Evolutionary conservation across 2,888 invertebrate genomes (phyloP), one percentile per base, ranked within the genome.

Genomic region (Drosophila mimica): DNA sequence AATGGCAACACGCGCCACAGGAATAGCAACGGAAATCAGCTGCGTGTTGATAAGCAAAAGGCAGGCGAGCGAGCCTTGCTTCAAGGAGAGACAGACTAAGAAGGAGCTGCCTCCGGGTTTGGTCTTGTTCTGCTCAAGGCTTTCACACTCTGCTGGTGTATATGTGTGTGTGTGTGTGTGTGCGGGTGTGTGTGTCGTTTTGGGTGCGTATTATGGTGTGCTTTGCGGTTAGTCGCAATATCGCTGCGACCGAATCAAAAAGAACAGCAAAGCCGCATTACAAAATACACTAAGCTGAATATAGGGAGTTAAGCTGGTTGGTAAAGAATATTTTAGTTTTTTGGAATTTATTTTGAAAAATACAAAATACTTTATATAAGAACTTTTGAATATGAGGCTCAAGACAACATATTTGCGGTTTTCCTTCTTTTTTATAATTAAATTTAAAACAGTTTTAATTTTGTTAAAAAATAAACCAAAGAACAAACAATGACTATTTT

Each of bases 21-120:
- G 82, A 88, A 84, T 82, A 82, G 88, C 88, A 79, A 82, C 91
- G 91, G 91, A 91, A 91, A 91, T 91, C 91, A 88, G 86, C 89
- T 91, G 91, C 84, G 83, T 86, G 83, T 80, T 88, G 91, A 90
- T 88, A 90, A 90, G 89, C 83, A 87, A 76, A 81, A 43, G 43
- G 43, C 57, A 20, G 31, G 20, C 20, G 78, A 81, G 33, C 15
- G 28, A 58, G 57, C 15, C 36, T 30, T 57, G 11, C 36, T 30
- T 57, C 46, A 74, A 74, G 64, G 51, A 66, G 57, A 59, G 51
- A 46, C 40, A 38, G 40, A 49, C 49, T 20, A 49, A 63, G 58
- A 52, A 63, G 74, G 20, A 70, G 74, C 72, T 75, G 67, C 71
- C 70, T 61, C 71, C 58, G 76, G 69, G 57, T 56, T 71, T 68